Conservation (phyloP, 2,888 invertebrate genomes). For the Harmothoe impar region DNA sequence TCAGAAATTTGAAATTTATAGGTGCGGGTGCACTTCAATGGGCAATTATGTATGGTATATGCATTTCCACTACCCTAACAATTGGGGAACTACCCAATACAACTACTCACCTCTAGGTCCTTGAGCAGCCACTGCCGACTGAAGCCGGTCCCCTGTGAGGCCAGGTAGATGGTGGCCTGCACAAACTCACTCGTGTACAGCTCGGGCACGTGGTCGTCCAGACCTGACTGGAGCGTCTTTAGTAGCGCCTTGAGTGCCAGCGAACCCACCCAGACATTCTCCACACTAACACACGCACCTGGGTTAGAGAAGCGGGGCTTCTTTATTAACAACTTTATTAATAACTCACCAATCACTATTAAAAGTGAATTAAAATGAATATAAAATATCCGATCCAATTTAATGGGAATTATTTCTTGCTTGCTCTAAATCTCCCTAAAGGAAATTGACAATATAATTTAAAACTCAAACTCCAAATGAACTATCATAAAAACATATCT, state of each 20-base stretch:
- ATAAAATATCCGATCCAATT: not conserved
- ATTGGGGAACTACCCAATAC: no score
- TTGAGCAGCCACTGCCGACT: slow-evolving; percentile 81
- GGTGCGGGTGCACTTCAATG: no score
- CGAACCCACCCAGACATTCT: slow-evolving; percentile 80
- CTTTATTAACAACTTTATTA: no score
- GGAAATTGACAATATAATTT: no score
- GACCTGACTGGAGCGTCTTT: slow-evolving; percentile 73
- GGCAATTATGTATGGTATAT: no score
- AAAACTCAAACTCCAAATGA: no score
- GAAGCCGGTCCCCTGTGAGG: slow-evolving; percentile 81
- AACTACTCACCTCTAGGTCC: slow-evolving; percentile 80
- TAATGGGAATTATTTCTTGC: not conserved
- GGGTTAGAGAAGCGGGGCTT: no score
- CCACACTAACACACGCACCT: slow-evolving; percentile 72
- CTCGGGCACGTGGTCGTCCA: slow-evolving; percentile 67
- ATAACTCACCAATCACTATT: not conserved
- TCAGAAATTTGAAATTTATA: no score
- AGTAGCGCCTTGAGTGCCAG: slow-evolving; percentile 79
- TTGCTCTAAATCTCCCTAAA: no score
- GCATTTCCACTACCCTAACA: no score
- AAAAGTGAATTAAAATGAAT: not conserved
- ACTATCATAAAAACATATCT: no score
- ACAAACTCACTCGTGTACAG: slow-evolving; percentile 78
- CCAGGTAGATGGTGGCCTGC: slow-evolving; percentile 79